Base-by-base conservation (phyloP, 1,140 invertebrate genomes). In the Triops longicaudatus region DNA sequence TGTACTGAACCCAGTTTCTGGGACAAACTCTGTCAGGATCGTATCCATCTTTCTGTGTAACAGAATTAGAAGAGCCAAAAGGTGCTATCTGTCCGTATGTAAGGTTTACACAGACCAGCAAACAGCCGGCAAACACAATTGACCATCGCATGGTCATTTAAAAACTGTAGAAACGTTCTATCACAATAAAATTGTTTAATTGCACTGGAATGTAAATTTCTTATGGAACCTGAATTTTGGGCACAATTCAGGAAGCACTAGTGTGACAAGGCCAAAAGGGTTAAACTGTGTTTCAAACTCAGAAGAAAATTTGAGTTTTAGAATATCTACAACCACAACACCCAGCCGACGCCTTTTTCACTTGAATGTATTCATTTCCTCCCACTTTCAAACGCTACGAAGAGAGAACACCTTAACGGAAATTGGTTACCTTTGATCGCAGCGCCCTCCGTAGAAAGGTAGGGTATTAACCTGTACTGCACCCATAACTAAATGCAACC, bases 1-100 rank as follows among this genome's bases (percentile, higher is more conserved):
- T 87, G 82, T 88, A 93, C 17, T 87, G 87, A 28, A 91, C 85
- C 94, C 94, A 97, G 83, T 93, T 87, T 74, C 91, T 89, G 0
- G 94, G 94, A 85, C 95, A 97, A n/a, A 75, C 41, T 6, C 72
- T 63, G 26, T 80, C 79, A 27, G 76, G 76, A 44, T 77, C 76
- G 42, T 77, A 77, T 26, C 37, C 37, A 7, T 73, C 73, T 41
- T 44, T 75, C 17, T 6, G 12, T 28, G 44, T 75, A 63, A 17
- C 22, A 22, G 17, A n/a, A 63, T 22, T 63, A 22, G 50, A 63
- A 63, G 50, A 63, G 17, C 50, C 50, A 63, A 63, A 22, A 17
- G 50, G 50, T 14, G 22, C 6, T 12, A 63, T 22, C 17, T 63
- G 50, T 17, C 17, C 50, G 22, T 9, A 6, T 22, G 22, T 1